Base-by-base conservation (phyloP, 2,113 vertebrate genomes). In the Polyodon spathula region DNA sequence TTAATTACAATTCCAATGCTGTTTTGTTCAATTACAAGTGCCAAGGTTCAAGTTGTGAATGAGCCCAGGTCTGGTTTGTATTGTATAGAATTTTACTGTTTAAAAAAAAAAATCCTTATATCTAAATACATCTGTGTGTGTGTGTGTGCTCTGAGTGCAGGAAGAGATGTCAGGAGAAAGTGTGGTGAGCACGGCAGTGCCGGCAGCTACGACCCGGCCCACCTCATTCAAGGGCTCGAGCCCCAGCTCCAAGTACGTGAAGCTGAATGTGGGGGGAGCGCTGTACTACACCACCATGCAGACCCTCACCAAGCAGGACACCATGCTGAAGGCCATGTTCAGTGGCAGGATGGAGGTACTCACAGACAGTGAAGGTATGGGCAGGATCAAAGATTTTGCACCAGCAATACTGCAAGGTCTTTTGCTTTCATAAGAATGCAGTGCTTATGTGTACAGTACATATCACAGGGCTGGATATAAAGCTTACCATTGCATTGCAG, bases 161-260 rank as follows among this genome's bases (percentile, higher is more conserved):
- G 96, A 98, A 97, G 93, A 96, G 90, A 98, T 98, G 96, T 98
- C 96, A 73, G 96, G 96, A 89, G 96, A 98, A 73, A 97, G 92
- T 4, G 93, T 93, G 87, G 93, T 97, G 90, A 96, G 91, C 87
- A 88, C 93, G 73, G 90, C 92, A 39, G 90, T 97, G 88, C 94
- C 95, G 4, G 92, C 95, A 43, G 92, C 95, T 64, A 89, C 93
- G n/a, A 97, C 95, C 41, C 88, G 95, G 73, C 97, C 94, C 37
- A 94, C 93, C 15, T 93, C 96, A 71, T 98, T 97, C 79, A 98
- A 99, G 68, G 93, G 95, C 1, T 86, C 92, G 0, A 97, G 93
- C 43, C 92, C 96, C 6, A 97, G 95, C 78, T 98, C 94, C 56
- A 97, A 98, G 79, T 99, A 99, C 53, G 96, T 99, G 66, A 99